Conservation (phyloP, 2,797 vertebrate genomes). For the Champsocephalus esox region DNA sequence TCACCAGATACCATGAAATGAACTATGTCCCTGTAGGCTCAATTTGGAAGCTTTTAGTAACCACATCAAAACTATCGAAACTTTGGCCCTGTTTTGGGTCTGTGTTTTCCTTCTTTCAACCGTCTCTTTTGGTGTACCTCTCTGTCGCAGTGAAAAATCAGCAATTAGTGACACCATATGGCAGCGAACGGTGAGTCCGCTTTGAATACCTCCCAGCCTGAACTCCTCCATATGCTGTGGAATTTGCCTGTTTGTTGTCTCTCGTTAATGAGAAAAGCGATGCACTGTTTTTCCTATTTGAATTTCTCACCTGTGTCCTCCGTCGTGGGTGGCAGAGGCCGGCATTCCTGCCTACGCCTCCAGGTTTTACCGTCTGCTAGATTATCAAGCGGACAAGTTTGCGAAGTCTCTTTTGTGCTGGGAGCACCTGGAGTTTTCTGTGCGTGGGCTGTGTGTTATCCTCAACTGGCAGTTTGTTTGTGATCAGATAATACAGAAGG, state of each 20-base stretch:
- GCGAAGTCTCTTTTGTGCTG: conserved; percentile 28
- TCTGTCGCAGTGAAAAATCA: conserved; percentile 73
- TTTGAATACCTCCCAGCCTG: conserved; percentile 85
- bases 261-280: conserved; percentile 77
- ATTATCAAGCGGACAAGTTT: conserved; percentile 36
- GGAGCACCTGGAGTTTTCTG: conserved; percentile 59
- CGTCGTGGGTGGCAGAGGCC: conserved; percentile 50
- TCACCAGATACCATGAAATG: conserved; percentile 58
- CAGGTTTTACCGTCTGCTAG: conserved; percentile 54
- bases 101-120: conserved; percentile 62
- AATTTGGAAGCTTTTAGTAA: conserved; percentile 53
- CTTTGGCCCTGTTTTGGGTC: conserved; percentile 72
- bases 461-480: conserved; percentile 25
- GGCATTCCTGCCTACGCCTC: conserved; percentile 43
- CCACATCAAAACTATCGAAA: conserved; percentile 69
- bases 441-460: conserved; percentile 37
- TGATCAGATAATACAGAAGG: conserved; percentile 26
- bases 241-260: conserved; percentile 82
- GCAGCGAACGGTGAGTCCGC: conserved; percentile 73
- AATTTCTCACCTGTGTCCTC: conserved; percentile 67
- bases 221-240: conserved; percentile 85
- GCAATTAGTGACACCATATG: conserved; percentile 90
- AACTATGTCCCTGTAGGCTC: conserved; percentile 50
- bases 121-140: conserved; percentile 73
- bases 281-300: conserved; percentile 57